Conservation (phyloP, 2,113 vertebrate species). For the Galeopterus variegatus region DNA sequence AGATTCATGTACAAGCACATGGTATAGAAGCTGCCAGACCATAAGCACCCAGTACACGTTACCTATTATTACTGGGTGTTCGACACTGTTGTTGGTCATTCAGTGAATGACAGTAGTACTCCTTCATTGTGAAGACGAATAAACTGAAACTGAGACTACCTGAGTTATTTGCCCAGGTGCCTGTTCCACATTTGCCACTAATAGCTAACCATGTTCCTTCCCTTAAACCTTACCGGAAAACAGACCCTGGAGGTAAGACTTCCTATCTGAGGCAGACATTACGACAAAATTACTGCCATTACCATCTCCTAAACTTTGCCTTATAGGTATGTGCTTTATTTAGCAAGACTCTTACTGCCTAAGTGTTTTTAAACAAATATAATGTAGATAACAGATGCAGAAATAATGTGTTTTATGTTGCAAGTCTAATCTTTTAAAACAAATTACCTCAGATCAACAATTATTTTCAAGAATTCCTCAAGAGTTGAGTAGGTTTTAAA, state of each 20-base stretch:
- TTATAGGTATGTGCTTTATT: background rate
- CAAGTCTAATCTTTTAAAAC: constrained; percentile 49
- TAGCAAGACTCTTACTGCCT: constrained; percentile 31
- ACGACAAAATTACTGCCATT: background rate
- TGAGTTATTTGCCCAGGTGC: background rate
- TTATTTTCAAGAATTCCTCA: constrained; percentile 34
- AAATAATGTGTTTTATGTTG: constrained; percentile 52
- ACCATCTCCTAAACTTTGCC: constrained; percentile 12
- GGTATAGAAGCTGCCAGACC: background rate
- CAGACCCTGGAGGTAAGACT: background rate
- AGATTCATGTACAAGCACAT: background rate
- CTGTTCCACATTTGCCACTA: constrained; percentile 20
- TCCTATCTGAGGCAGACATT: background rate
- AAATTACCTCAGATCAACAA: constrained; percentile 29
- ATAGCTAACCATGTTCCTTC: background rate
- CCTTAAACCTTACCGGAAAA: background rate
- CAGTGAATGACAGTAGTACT: background rate
- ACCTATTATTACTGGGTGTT: background rate
- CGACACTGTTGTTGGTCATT: constrained; percentile 9
- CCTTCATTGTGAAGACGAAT: constrained; percentile 1
- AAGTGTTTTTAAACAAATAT: constrained; percentile 40
- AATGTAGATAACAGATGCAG: background rate
- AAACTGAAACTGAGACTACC: constrained; percentile 26
- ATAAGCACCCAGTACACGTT: background rate
- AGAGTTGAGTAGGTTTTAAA: constrained; percentile 35